Conservation (phyloP, 2,888 invertebrate species). For the Drosophila histrio region DNA sequence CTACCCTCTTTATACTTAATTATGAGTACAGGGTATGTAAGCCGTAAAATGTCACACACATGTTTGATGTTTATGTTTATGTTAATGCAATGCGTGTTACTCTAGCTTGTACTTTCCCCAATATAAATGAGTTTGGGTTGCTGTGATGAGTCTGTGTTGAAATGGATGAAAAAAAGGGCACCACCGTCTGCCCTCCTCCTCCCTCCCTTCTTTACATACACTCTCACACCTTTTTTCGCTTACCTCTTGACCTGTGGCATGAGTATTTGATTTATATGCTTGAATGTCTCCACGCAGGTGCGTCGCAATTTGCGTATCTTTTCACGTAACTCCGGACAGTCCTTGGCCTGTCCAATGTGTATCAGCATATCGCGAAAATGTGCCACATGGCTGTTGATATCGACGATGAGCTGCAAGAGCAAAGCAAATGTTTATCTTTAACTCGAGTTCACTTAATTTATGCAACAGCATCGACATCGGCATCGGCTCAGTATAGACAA, state of each 20-base stretch:
- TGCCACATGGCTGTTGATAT: slow-evolving; percentile 95
- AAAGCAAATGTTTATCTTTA: slow-evolving; percentile 44
- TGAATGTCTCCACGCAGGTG: slow-evolving; percentile 94
- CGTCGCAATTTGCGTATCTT: slow-evolving; percentile 92
- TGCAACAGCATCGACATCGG: slow-evolving; percentile 43
- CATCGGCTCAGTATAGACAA: slow-evolving; percentile 12
- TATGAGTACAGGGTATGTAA: slow-evolving; percentile 32
- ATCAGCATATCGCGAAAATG: slow-evolving; percentile 94
- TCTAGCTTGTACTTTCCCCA: slow-evolving; percentile 3
- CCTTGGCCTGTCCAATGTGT: slow-evolving; percentile 93
- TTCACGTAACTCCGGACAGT: slow-evolving; percentile 93
- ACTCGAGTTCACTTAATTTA: slow-evolving; percentile 53
- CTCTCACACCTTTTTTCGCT: slow-evolving; percentile 70
- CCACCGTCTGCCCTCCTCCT: background rate
- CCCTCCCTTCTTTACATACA: background rate
- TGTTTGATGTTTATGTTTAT: slow-evolving; percentile 73
- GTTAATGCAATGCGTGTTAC: slow-evolving; percentile 51
- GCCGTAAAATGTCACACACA: slow-evolving; percentile 73
- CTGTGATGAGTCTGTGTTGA: slow-evolving; percentile 1
- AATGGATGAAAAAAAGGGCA: background rate
- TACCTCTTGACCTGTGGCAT: slow-evolving; percentile 94
- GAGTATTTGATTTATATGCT: slow-evolving; percentile 91
- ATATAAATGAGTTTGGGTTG: slow-evolving; percentile 4
- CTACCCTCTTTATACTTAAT: background rate
- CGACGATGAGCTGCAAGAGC: slow-evolving; percentile 91